Conservation (phyloP, 1,140 invertebrate genomes). For the Drosophila miranda region DNA sequence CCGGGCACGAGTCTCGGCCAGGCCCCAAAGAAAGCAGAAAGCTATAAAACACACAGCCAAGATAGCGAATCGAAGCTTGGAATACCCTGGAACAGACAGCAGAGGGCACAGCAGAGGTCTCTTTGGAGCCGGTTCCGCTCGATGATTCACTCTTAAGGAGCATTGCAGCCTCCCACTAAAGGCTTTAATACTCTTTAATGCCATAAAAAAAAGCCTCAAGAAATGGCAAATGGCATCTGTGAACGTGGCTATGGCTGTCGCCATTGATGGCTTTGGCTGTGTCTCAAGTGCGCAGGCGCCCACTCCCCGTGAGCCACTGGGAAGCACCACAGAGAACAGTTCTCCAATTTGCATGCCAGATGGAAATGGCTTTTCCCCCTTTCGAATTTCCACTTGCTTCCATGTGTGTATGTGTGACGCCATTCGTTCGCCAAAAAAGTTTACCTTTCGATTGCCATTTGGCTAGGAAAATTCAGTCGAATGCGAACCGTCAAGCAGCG, state of each 20-base stretch:
- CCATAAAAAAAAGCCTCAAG: too few species aligned
- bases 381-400: constrained; percentile 13
- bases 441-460: constrained; percentile 58
- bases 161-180: too few species aligned
- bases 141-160: too few species aligned
- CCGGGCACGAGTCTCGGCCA: constrained; percentile 29
- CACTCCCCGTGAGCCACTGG: neutral
- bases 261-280: constrained; percentile 1
- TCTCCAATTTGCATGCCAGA: constrained; percentile 38
- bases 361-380: constrained; percentile 32
- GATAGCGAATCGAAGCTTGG: too few species aligned
- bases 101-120: too few species aligned
- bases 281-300: constrained; percentile 53
- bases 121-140: too few species aligned
- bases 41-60: constrained; percentile 6
- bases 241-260: constrained; percentile 9
- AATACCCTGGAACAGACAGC: too few species aligned
- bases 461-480: constrained; percentile 64
- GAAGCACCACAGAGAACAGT: constrained; percentile 9
- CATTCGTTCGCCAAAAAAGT: constrained; percentile 40
- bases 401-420: constrained; percentile 20
- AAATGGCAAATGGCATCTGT: constrained; percentile 1
- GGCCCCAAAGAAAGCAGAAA: constrained; percentile 30
- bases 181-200: too few species aligned
- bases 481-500: constrained; percentile 49